Evolutionary conservation across 2,888 invertebrate species (phyloP), one percentile per base, ranked within the genome.

Genomic region (Mylabris sibirica): DNA sequence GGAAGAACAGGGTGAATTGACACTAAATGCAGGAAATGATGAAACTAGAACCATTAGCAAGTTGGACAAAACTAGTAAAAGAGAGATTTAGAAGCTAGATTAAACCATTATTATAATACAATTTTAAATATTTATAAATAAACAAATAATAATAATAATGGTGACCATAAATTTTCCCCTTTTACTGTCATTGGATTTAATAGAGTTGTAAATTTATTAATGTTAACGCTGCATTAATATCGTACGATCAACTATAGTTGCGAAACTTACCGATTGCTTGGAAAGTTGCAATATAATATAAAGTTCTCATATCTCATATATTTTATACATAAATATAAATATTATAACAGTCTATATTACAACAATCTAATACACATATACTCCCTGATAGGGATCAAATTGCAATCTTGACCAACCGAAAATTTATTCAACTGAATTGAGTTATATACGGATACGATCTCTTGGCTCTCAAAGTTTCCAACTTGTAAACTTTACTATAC

Each of bases 221-320:
- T 69, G 69, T 66, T 66, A 69, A 67, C 69, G 64, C 57, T 34
- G 67, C 69, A 69, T 69, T 69, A 66, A 49, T 44, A 11, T 66
- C 63, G 66, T 66, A 69, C 66, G 64, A 69, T 69, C 69, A 66
- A 64, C 30, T 69, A 60, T 66, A 66, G 59, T 64, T 66, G 66
- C 30, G 59, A n/a, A 69, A 69, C 49, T 49, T 20, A 9, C 20
- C 49, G 20, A 6, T 17, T 44, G 17, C 44, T 17, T 44, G 44
- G n/a, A 44, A 44, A 44, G 49, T 49, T 49, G 20, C 6, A 49
- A 20, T 1, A 11, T 12, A 20, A 9, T 14, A 44, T 49, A 17
- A 5, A n/a, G 0, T 11, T 20, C 20, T 9, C 9, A 49, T 9
- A 49, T 8, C 49, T 49, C 9, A 20, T 49, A 2, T 20, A 49